Base-by-base conservation (phyloP, 2,888 invertebrate species). In the Apantesis nais region DNA sequence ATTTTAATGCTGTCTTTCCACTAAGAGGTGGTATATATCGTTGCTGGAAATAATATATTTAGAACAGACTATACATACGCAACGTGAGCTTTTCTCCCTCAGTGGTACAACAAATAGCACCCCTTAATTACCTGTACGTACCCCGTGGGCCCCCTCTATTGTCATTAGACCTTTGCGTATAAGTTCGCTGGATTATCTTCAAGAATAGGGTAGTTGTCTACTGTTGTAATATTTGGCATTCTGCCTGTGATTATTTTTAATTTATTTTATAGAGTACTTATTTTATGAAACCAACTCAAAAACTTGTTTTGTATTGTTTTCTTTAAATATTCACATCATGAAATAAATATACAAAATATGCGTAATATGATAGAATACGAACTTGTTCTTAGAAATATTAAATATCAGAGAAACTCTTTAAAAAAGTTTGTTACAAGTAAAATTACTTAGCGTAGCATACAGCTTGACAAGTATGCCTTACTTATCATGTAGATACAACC, bases 201-300 rank as follows among this genome's bases (percentile, higher is more conserved):
- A 52, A 52, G 48, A 52, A 52, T 22, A 52, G 48, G 48, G 48
- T 52, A 52, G 48, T 52, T 52, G 48, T 52, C n/a, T n/a, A n/a
- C 48, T 52, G 48, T 41, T n/a, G 3, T 22, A 48, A 48, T 48
- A 48, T 19, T 48, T 48, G 19, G 7, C 44, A 48, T 0, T 48
- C 19, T 14, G n/a, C 14, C 12, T 3, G 3, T 11, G 25, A 14
- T 55, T 25, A 55, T 11, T n/a, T 25, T 4, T 12, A 25, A 9
- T 25, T 25, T 2, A 25, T 25, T 25, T 25, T 2, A 25, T 55
- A 14, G 1, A n/a, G 25, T 55, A 25, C 25, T 44, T 55, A 55
- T 14, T 55, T 52, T 3, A 55, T n/a, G 25, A 55, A 55, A 25
- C 55, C 25, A 25, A 3, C 4, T 25, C 25, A 25, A 1, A n/a